These are phyloP conservation scores for Littorina saxatilis DNA, from an alignment of 1,140 invertebrate genomes.

Conservation along the genomic window DNA sequence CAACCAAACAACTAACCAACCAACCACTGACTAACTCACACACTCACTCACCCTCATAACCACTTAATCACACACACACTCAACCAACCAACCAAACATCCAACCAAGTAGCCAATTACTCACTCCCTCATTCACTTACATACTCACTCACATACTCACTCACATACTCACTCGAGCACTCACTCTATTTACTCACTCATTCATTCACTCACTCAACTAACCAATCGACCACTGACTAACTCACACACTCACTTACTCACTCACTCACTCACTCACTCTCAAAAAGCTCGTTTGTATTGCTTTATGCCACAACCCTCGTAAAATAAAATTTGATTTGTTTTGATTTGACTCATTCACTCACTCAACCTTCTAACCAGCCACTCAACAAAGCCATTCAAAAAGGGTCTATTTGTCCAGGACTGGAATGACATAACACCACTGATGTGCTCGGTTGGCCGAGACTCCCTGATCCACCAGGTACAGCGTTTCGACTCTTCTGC, in stretches of 20 bases:
- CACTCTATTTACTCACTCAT: neutral
- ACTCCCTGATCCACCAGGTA: slow-evolving; percentile 63
- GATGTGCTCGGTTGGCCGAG: slow-evolving; percentile 61
- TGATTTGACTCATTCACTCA: too few relatives aligned
- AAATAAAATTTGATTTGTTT: too few relatives aligned
- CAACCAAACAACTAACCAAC: too few relatives aligned
- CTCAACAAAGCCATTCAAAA: too few relatives aligned
- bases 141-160: neutral
- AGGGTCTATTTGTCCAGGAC: too few relatives aligned
- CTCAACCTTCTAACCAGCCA: too few relatives aligned
- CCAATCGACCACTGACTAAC: neutral
- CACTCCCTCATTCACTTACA: neutral
- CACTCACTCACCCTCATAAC: too few relatives aligned
- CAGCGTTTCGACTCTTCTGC: slow-evolving; percentile 58
- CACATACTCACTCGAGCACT: neutral
- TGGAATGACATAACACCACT: slow-evolving; percentile 64
- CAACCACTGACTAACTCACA: too few relatives aligned
- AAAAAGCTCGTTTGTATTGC: too few relatives aligned
- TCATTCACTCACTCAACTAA: neutral
- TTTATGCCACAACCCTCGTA: too few relatives aligned
- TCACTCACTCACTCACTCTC: neutral
- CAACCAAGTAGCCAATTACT: neutral
- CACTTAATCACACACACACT: too few relatives aligned
- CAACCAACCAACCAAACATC: too few relatives aligned
- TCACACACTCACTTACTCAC: neutral